phyloP scores from a whole-genome alignment of 2,797 vertebrate species.

The Enteromius mattozi region DNA sequence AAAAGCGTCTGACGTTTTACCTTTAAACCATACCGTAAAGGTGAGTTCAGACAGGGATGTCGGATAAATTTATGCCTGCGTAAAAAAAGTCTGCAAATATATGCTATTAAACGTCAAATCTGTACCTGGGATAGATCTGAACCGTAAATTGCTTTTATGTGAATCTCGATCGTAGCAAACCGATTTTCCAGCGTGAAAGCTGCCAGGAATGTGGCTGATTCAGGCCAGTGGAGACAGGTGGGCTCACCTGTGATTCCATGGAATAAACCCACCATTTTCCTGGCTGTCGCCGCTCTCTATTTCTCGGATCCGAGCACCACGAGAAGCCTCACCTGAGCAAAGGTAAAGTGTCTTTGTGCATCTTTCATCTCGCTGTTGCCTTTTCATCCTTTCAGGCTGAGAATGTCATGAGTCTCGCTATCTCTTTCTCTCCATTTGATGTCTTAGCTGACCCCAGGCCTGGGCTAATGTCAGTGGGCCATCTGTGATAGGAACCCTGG shows the following conservation, averaged over 20 bases:
- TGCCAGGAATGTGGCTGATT: constrained; percentile 36
- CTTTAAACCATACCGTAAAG: background rate
- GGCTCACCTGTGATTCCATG: constrained; percentile 61
- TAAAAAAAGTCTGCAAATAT: constrained; percentile 35
- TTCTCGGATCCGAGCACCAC: constrained; percentile 13
- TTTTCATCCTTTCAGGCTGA: constrained; percentile 41
- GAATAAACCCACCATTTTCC: constrained; percentile 52
- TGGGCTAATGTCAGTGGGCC: constrained; percentile 58
- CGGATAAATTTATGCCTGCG: constrained; percentile 22
- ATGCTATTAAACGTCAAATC: constrained; percentile 1
- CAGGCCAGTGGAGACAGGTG: constrained; percentile 59
- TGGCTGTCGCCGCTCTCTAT: constrained; percentile 42
- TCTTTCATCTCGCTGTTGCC: constrained; percentile 41
- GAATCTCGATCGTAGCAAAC: constrained; percentile 19
- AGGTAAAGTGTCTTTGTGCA: constrained; percentile 40
- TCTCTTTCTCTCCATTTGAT: constrained; percentile 41
- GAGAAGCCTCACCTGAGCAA: constrained; percentile 50
- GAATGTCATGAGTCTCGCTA: constrained; percentile 36
- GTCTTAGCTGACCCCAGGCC: constrained; percentile 50
- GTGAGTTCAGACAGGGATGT: constrained; percentile 24
- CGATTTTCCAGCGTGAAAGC: constrained; percentile 40
- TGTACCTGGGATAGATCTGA: constrained; percentile 24
- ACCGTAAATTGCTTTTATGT: constrained; percentile 38
- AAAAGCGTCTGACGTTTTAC: background rate
- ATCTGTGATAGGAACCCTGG: constrained; percentile 61